phyloP scores from a whole-genome alignment of 2,113 vertebrate species.

The Elaphurus davidianus region DNA sequence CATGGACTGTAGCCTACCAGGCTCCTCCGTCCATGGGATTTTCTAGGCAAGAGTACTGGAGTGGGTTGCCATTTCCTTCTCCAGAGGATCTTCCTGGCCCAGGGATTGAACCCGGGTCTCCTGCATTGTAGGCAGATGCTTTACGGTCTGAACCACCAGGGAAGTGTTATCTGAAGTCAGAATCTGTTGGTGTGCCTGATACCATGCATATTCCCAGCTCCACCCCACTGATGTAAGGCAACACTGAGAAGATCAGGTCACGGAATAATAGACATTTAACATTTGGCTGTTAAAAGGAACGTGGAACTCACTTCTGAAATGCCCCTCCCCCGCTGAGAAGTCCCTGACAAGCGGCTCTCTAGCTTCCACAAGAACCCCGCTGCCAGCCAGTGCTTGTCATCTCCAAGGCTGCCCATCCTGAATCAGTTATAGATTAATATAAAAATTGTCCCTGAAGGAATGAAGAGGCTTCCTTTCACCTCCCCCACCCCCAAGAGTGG shows the following conservation, averaged over 20 bases:
- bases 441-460: neutral
- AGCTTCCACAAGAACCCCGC: neutral
- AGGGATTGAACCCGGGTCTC: neutral
- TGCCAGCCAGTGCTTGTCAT: no score
- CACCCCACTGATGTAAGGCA: neutral
- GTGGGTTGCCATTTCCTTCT: neutral
- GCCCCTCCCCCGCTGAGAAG: accelerated
- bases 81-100: neutral
- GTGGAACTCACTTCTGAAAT: neutral
- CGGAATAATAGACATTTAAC: neutral
- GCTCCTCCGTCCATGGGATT: neutral
- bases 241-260: neutral
- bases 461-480: neutral
- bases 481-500: neutral
- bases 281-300: neutral
- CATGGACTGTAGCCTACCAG: neutral
- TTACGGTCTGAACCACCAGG: neutral
- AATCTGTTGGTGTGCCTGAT: neutral
- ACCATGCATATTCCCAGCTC: neutral
- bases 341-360: neutral
- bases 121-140: neutral
- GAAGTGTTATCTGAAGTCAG: neutral
- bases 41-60: neutral
- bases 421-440: neutral
- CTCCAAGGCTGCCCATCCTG: neutral